These are phyloP conservation scores for Mellilla xanthometata DNA, from an alignment of 2,888 invertebrate genomes.

Conservation along the genomic window DNA sequence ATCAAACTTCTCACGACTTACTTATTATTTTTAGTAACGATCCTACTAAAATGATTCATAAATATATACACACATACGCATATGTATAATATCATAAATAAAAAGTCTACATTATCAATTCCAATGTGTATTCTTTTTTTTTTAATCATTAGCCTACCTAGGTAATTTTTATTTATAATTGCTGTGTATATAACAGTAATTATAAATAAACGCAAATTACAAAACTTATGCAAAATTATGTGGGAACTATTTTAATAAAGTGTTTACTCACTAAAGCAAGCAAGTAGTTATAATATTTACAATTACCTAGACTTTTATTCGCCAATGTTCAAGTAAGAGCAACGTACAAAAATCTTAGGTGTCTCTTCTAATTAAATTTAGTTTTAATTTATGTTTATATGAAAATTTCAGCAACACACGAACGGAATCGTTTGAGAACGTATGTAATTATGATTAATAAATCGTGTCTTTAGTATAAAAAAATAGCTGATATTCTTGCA, in stretches of 20 bases:
- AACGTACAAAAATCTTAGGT: slow-evolving; percentile 19
- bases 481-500: too few relatives aligned
- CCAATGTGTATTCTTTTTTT: slow-evolving; percentile 32
- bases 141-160: slow-evolving; percentile 20
- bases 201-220: slow-evolving; percentile 17
- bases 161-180: slow-evolving; percentile 25
- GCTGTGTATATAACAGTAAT: too few relatives aligned
- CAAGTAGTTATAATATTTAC: too few relatives aligned
- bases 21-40: slow-evolving; percentile 1
- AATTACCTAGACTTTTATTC: too few relatives aligned
- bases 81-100: slow-evolving; percentile 26
- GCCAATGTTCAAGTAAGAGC: too few relatives aligned
- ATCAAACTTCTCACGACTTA: too few relatives aligned
- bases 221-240: not conserved
- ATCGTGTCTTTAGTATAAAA: too few relatives aligned
- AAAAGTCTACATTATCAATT: slow-evolving; percentile 50
- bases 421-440: slow-evolving; percentile 25
- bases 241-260: too few relatives aligned
- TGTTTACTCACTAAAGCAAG: too few relatives aligned
- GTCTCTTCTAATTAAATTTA: slow-evolving; percentile 5
- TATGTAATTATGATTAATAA: not conserved
- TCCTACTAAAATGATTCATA: too few relatives aligned
- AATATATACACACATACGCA: not conserved
- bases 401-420: slow-evolving; percentile 21
- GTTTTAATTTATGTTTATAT: too few relatives aligned